phyloP scores from a whole-genome alignment of 1,140 invertebrate genomes.

The Lysiphlebus fabarum region DNA sequence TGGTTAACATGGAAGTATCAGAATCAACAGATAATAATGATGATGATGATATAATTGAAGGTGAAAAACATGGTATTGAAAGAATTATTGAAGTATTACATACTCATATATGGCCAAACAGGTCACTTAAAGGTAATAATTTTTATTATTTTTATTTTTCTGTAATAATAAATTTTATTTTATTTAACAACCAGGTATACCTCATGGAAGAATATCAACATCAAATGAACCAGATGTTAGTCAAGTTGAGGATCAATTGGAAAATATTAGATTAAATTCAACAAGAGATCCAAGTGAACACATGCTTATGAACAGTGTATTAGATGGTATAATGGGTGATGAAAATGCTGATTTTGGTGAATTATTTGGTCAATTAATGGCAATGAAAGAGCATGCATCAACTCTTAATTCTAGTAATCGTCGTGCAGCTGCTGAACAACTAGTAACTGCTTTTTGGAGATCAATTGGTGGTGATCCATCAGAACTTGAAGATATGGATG shows the following conservation, averaged over 20 bases:
- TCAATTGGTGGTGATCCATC: slow-evolving; percentile 74
- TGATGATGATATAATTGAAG: slow-evolving; percentile 55
- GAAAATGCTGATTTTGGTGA: slow-evolving; percentile 61
- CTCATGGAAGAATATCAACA: slow-evolving; percentile 19
- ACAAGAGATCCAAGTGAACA: slow-evolving; percentile 34
- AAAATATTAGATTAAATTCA: slow-evolving; percentile 39
- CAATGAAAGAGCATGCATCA: slow-evolving; percentile 68
- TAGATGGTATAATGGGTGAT: slow-evolving; percentile 52
- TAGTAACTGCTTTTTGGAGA: slow-evolving; percentile 76
- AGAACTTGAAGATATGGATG: slow-evolving; percentile 59
- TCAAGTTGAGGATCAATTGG: slow-evolving; percentile 43
- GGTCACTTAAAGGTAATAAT: slow-evolving; percentile 64
- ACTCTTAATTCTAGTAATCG: slow-evolving; percentile 63
- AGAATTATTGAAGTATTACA: slow-evolving; percentile 74
- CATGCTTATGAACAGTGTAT: slow-evolving; percentile 41
- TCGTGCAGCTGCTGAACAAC: slow-evolving; percentile 71
- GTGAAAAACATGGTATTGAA: slow-evolving; percentile 66
- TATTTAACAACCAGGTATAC: slow-evolving; percentile 4
- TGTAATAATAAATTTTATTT: background rate
- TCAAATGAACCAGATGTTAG: slow-evolving; percentile 32
- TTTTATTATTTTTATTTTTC: background rate
- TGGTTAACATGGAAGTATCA: slow-evolving; percentile 65
- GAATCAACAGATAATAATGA: slow-evolving; percentile 52
- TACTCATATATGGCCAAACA: slow-evolving; percentile 75
- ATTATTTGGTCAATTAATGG: slow-evolving; percentile 62